A percentile compares a stretch with the other conserved stretches of the same genome.
These are phyloP conservation scores for Stenolophus ochropezus DNA, from an alignment of 2,888 invertebrate genomes.

Conservation along the genomic window DNA sequence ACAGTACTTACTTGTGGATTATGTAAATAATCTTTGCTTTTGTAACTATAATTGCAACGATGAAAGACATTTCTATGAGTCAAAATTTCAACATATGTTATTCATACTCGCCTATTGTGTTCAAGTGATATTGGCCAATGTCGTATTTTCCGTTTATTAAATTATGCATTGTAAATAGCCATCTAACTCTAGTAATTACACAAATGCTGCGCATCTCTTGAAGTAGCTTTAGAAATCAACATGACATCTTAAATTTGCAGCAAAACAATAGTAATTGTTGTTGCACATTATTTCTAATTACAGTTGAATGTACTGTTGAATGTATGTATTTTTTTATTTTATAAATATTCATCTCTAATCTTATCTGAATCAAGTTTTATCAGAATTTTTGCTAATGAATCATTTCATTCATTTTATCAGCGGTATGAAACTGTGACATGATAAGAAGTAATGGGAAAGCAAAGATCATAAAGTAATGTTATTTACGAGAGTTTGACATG, in stretches of 20 bases:
- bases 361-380: background rate
- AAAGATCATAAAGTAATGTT: background rate
- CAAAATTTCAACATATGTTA: conserved; percentile 22
- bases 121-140: conserved; percentile 1
- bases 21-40: background rate
- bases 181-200: background rate
- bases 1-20: background rate
- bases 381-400: conserved; percentile 20
- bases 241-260: no score
- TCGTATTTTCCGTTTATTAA: background rate
- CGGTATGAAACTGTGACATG: background rate
- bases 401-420: conserved; percentile 17
- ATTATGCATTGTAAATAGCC: conserved; percentile 8
- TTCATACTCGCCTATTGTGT: conserved; percentile 17
- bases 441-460: background rate
- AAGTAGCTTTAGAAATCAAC: background rate
- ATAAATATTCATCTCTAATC: background rate
- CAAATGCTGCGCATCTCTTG: background rate
- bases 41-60: conserved; percentile 11
- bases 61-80: conserved; percentile 1
- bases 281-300: no score
- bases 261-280: background rate
- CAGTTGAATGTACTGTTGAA: no score
- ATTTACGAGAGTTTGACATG: background rate
- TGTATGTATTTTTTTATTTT: no score